Evolutionary conservation across 1,140 invertebrate species (phyloP).

Genomic region (Zaprionus inermis): DNA sequence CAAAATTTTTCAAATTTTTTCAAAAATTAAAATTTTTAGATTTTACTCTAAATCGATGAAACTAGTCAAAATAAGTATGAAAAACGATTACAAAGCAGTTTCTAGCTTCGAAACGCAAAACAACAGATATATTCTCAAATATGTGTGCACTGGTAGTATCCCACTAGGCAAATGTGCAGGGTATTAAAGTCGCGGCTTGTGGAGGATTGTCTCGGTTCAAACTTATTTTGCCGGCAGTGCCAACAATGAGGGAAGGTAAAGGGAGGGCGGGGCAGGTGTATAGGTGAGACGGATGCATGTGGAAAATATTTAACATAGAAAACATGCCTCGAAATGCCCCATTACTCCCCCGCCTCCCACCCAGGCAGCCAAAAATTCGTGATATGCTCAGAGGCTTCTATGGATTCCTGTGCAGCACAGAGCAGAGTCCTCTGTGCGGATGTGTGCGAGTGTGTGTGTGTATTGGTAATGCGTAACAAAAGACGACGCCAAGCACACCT

Average conservation of each 20-base stretch:
- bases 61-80: neutral
- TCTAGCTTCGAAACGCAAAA: too few species aligned
- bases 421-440: conserved; percentile 49
- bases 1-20: neutral
- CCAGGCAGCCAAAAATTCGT: neutral
- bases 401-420: conserved; percentile 45
- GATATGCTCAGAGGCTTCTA: conserved; percentile 39
- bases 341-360: neutral
- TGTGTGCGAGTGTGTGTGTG: conserved; percentile 20
- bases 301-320: conserved; percentile 11
- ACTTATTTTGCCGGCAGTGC: conserved; percentile 35
- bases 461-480: conserved; percentile 58
- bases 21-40: neutral
- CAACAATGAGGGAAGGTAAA: neutral
- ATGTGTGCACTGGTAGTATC: neutral
- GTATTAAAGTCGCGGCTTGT: conserved; percentile 7
- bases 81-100: neutral
- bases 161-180: neutral
- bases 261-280: neutral
- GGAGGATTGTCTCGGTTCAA: conserved; percentile 3
- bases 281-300: neutral
- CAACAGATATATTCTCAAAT: neutral
- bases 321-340: neutral
- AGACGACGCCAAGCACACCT: conserved; percentile 26
- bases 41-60: neutral